phyloP scores from a whole-genome alignment of 2,888 invertebrate species.

The Mimas tiliae region DNA sequence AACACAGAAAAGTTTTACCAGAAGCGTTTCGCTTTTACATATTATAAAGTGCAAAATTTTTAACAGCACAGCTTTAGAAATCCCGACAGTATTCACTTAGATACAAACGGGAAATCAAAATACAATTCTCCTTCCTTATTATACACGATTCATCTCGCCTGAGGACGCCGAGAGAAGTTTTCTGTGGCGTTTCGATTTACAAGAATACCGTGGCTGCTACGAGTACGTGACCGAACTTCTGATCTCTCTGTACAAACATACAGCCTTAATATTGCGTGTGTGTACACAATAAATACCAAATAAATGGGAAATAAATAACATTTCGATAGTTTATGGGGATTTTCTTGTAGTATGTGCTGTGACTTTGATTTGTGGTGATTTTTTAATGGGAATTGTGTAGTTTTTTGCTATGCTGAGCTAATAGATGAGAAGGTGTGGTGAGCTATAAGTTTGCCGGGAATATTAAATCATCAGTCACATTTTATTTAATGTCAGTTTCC shows the following conservation, averaged over 20 bases:
- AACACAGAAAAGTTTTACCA: background rate
- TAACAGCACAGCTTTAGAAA: background rate
- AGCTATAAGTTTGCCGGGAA: too few relatives aligned
- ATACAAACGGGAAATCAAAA: slow-evolving; percentile 19
- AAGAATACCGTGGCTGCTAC: slow-evolving; percentile 2
- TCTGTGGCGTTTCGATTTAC: slow-evolving; percentile 16
- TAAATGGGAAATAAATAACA: slow-evolving; percentile 10
- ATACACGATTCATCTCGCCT: slow-evolving; percentile 16
- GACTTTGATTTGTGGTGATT: background rate
- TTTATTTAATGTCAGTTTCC: too few relatives aligned
- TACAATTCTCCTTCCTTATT: slow-evolving; percentile 16
- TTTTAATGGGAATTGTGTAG: background rate
- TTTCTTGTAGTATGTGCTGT: background rate
- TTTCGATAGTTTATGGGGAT: background rate
- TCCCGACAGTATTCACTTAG: background rate
- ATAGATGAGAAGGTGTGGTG: too few relatives aligned
- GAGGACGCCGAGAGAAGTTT: background rate
- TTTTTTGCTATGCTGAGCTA: too few relatives aligned
- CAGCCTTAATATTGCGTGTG: background rate
- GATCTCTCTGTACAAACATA: slow-evolving; percentile 8
- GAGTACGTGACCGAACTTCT: slow-evolving; percentile 11
- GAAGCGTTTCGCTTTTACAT: background rate
- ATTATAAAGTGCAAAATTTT: too few relatives aligned
- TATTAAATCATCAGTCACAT: too few relatives aligned
- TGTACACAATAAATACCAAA: slow-evolving; percentile 1